A percentile compares a stretch with the other conserved stretches of the same genome.
Conservation (phyloP, 2,113 vertebrate species). For the Sylvia atricapilla region DNA sequence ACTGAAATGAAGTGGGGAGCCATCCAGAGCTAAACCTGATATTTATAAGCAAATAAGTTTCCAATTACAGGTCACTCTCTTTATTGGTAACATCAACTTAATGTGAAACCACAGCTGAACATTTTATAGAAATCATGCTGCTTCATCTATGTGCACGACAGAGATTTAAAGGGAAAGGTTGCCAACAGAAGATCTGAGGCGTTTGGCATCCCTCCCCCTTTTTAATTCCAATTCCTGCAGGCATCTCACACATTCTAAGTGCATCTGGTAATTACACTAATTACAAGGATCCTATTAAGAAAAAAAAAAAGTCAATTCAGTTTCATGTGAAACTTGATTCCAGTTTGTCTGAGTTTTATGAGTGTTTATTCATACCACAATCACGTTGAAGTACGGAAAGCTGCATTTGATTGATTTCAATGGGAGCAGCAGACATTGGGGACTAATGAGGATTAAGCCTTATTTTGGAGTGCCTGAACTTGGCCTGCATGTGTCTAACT, state of each 20-base stretch:
- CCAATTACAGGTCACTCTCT: neutral
- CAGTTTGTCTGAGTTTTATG: conserved; percentile 44
- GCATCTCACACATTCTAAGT: conserved; percentile 51
- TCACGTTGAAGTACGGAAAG: conserved; percentile 1
- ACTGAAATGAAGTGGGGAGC: neutral
- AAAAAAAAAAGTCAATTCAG: neutral
- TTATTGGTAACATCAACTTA: neutral
- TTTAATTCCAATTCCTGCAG: conserved; percentile 23
- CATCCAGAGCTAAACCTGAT: neutral
- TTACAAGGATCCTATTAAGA: conserved; percentile 31
- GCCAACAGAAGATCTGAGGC: conserved; percentile 30
- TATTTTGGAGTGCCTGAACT: neutral
- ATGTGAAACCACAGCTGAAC: conserved; percentile 21
- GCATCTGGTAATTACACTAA: conserved; percentile 58
- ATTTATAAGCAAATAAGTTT: neutral
- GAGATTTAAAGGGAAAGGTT: neutral
- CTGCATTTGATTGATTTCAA: neutral
- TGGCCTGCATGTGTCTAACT: neutral
- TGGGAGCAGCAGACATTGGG: neutral
- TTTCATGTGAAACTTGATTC: conserved; percentile 36
- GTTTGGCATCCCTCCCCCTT: neutral
- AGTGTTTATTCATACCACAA: conserved; percentile 47
- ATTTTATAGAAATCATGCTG: neutral
- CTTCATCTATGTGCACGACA: neutral
- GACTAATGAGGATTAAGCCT: neutral